phyloP scores from a whole-genome alignment of 2,113 vertebrate genomes.

The Pedetes capensis region DNA sequence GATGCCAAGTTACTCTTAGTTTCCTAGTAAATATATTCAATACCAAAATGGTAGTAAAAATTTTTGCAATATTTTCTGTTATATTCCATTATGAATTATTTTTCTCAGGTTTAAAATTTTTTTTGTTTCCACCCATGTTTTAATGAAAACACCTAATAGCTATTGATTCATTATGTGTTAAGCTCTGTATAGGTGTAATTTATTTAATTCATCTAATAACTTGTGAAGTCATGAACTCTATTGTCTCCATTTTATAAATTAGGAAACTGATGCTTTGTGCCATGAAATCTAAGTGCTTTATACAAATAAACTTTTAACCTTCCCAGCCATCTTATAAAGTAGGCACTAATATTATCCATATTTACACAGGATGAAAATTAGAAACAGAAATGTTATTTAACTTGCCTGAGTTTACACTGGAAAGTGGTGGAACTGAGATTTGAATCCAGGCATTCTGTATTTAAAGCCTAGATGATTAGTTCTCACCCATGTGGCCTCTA shows the following conservation, averaged over 20 bases:
- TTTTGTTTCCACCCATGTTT: neutral
- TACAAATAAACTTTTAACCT: neutral
- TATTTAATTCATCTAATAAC: constrained; percentile 33
- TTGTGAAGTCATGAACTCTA: constrained; percentile 18
- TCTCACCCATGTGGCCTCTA: neutral
- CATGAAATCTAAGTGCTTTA: neutral
- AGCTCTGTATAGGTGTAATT: neutral
- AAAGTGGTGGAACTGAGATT: neutral
- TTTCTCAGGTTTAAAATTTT: constrained; percentile 48
- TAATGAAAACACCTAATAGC: constrained; percentile 31
- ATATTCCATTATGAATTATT: constrained; percentile 38
- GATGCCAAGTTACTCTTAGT: constrained; percentile 46
- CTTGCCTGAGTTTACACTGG: neutral
- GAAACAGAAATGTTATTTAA: constrained; percentile 24
- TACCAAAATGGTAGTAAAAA: neutral
- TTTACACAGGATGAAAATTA: constrained; percentile 15
- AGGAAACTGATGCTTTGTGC: constrained; percentile 26
- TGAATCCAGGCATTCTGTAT: neutral
- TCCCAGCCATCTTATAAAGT: neutral
- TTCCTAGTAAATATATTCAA: constrained; percentile 58
- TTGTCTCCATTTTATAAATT: constrained; percentile 35
- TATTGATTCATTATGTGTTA: constrained; percentile 28
- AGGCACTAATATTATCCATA: neutral
- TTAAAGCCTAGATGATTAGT: neutral
- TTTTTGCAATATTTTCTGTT: constrained; percentile 56